Conservation (phyloP, 2,113 vertebrate genomes). For the Seriola rivoliana region DNA sequence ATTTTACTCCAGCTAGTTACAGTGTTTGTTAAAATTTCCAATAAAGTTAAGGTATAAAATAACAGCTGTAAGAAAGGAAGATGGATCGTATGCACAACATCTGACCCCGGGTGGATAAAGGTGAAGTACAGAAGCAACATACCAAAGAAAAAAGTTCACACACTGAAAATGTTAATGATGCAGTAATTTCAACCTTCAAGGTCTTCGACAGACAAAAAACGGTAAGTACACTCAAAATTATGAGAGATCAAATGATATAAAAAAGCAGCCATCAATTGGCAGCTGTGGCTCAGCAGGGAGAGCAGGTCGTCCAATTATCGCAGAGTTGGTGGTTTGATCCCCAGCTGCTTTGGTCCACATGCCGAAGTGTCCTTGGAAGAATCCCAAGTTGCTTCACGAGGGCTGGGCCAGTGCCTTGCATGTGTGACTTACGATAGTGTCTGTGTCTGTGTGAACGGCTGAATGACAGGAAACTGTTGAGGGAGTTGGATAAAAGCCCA, state of each 20-base stretch:
- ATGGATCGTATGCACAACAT: neutral
- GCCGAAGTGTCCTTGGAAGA: constrained; percentile 1
- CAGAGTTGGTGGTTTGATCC: no score
- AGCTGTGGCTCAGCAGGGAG: neutral
- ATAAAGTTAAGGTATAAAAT: neutral
- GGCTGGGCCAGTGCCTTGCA: neutral
- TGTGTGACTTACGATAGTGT: no score
- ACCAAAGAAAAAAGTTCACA: neutral
- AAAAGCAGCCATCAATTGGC: neutral
- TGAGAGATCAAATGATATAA: constrained; percentile 7
- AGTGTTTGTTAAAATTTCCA: neutral
- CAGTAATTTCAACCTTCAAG: neutral
- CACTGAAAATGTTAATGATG: neutral
- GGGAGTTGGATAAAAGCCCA: constrained; percentile 27
- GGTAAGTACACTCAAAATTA: neutral
- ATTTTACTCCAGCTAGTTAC: neutral
- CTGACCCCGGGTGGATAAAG: neutral
- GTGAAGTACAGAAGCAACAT: neutral
- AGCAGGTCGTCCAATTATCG: no score
- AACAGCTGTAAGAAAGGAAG: neutral
- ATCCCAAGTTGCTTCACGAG: neutral
- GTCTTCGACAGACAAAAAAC: neutral
- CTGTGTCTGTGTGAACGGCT: constrained; percentile 6
- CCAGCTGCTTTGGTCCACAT: neutral
- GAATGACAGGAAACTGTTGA: constrained; percentile 34